phyloP scores from a whole-genome alignment of 2,888 invertebrate genomes.

The Diarsia brunnea region DNA sequence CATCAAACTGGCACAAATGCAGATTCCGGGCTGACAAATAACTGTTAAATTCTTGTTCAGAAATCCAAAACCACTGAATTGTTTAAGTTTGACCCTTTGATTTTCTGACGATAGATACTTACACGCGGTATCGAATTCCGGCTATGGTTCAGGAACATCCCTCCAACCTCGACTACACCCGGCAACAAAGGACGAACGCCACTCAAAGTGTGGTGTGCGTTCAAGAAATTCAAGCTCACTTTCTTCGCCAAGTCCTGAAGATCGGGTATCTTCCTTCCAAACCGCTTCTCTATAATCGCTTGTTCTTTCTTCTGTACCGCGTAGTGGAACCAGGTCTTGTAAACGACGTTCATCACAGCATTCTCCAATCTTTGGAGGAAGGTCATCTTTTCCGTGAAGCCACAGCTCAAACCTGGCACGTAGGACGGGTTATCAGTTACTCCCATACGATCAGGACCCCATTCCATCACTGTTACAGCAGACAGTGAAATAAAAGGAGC shows the following conservation, averaged over 20 bases:
- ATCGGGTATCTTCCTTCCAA: slow-evolving; percentile 87
- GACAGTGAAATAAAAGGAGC: slow-evolving; percentile 17
- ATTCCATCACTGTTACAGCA: slow-evolving; percentile 14
- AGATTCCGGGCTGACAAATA: too few species aligned
- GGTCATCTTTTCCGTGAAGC: slow-evolving; percentile 85
- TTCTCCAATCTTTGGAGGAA: slow-evolving; percentile 88
- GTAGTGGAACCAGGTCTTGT: slow-evolving; percentile 80
- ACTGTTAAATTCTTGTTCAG: background rate
- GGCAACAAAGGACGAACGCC: slow-evolving; percentile 90
- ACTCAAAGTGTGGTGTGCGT: slow-evolving; percentile 91
- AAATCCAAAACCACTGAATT: background rate
- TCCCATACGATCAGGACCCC: slow-evolving; percentile 30
- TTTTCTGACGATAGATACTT: slow-evolving; percentile 62
- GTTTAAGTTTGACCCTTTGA: background rate
- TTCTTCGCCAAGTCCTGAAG: slow-evolving; percentile 88
- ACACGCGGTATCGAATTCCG: slow-evolving; percentile 85
- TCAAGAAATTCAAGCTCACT: slow-evolving; percentile 89
- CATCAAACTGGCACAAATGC: background rate
- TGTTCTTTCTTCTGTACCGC: slow-evolving; percentile 80
- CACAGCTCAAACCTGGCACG: slow-evolving; percentile 89
- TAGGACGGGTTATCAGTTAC: slow-evolving; percentile 73
- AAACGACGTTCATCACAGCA: slow-evolving; percentile 75
- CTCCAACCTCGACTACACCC: slow-evolving; percentile 92
- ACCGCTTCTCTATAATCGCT: slow-evolving; percentile 82
- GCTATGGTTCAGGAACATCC: slow-evolving; percentile 87